Percentiles rank a stretch among this genome's conserved stretches.
These are phyloP conservation scores for Nothoprocta perdicaria DNA, from an alignment of 2,113 vertebrate genomes.

Conservation along the genomic window DNA sequence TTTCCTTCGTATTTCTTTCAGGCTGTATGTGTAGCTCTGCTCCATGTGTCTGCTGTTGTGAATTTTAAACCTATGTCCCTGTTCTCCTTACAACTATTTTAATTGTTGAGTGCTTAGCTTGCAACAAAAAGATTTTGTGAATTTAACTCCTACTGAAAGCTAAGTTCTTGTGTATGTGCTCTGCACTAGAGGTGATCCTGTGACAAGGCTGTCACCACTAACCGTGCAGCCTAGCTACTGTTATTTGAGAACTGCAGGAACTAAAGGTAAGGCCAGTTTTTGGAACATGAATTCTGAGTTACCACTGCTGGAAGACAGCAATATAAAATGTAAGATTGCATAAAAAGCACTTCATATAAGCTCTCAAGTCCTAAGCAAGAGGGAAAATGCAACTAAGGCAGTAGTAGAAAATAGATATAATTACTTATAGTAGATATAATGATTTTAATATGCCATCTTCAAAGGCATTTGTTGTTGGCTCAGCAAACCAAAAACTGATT, in stretches of 20 bases:
- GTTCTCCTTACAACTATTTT: background rate
- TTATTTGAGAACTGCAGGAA: background rate
- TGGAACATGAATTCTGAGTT: background rate
- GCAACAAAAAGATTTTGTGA: background rate
- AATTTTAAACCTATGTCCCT: background rate
- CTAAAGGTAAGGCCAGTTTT: background rate
- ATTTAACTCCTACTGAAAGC: background rate
- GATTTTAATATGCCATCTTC: background rate
- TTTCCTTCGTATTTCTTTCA: background rate
- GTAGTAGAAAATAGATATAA: background rate
- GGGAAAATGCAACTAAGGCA: background rate
- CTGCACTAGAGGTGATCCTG: background rate
- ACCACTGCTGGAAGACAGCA: background rate
- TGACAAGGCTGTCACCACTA: background rate
- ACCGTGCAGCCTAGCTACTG: background rate
- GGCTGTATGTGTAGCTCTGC: background rate
- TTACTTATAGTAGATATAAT: background rate
- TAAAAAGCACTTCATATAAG: background rate
- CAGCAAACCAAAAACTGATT: background rate
- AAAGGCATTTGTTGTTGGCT: background rate
- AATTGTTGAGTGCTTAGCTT: background rate
- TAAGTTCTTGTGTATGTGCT: background rate
- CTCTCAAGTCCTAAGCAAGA: background rate
- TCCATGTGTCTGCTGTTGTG: background rate
- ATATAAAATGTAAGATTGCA: background rate